Base-by-base conservation (phyloP, 2,113 vertebrate genomes). In the Naja naja region DNA sequence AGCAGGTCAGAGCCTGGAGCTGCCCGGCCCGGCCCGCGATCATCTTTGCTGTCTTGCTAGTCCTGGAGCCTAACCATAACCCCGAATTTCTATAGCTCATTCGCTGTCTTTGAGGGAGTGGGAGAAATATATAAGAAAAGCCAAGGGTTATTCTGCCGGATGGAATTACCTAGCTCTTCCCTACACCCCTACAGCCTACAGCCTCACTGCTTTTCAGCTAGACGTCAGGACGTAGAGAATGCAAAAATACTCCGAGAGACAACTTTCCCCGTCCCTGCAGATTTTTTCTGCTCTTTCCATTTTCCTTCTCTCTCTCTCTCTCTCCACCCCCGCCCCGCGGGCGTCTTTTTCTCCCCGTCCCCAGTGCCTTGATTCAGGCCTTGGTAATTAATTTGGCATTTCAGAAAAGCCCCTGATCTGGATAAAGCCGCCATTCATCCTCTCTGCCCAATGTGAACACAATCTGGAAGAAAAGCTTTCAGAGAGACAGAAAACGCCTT, bases 341-440 rank as follows among this genome's bases (percentile, higher is more conserved):
- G 30, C 60, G 47, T n/a, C 87, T 27, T 74, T 34, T 52, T n/a
- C 54, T 81, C 55, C 43, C 49, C 11, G 54, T 69, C 89, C 52
- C 92, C 81, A 11, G 56, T 12, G 92, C 69, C 69, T 86, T 95
- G 98, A 98, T 97, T 98, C 98, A 97, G 97, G 94, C 97, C 98
- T 97, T 97, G 97, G 98, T 98, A 98, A 98, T 98, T 98, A 98
- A 98, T 98, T 98, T 98, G 98, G 98, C 98, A 97, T 98, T 98
- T 98, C 97, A 98, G 98, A 98, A 98, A 97, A 98, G 98, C 97
- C 97, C 98, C 97, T 97, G 97, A 96, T 96, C 96, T 97, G 98
- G 97, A 98, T 98, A 98, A 98, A 98, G 98, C 97, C 96, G 94
- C 97, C 98, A 98, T 98, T 98, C 98, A 98, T 98, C 97, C 97